Conservation (phyloP, 2,797 vertebrate genomes). For the Cheirogaleus major region DNA sequence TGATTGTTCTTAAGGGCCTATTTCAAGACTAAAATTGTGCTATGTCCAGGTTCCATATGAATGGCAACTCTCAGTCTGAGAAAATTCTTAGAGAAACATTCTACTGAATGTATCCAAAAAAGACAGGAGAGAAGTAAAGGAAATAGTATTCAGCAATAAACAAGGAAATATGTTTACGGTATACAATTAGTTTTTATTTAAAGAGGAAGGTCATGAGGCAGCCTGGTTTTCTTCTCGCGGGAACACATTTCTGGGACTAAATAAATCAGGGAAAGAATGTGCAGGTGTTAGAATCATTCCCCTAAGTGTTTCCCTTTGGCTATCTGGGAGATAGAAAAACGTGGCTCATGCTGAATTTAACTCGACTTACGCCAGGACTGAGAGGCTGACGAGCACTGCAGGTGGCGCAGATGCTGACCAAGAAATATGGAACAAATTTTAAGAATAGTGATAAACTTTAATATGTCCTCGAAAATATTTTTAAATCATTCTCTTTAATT, state of each 20-base stretch:
- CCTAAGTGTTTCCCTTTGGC: slow-evolving; percentile 79
- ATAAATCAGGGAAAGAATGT: slow-evolving; percentile 71
- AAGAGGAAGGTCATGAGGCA: slow-evolving; percentile 49
- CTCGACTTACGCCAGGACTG: slow-evolving; percentile 75
- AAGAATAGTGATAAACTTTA: slow-evolving; percentile 75
- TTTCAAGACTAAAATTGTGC: background rate
- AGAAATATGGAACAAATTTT: slow-evolving; percentile 79
- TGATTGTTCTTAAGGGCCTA: background rate
- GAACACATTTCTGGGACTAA: slow-evolving; percentile 50
- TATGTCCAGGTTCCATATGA: background rate
- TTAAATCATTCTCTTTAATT: slow-evolving; percentile 64
- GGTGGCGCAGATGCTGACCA: slow-evolving; percentile 80
- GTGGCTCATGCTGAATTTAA: slow-evolving; percentile 78
- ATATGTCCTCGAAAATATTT: slow-evolving; percentile 65
- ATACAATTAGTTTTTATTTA: slow-evolving; percentile 35
- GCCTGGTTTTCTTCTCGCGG: slow-evolving; percentile 50
- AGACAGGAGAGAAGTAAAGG: background rate
- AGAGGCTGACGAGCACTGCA: slow-evolving; percentile 74
- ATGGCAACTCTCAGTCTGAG: background rate
- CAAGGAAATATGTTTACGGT: background rate
- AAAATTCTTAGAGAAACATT: slow-evolving; percentile 28
- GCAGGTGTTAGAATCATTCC: slow-evolving; percentile 74
- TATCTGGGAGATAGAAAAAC: slow-evolving; percentile 61
- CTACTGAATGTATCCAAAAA: slow-evolving; percentile 33
- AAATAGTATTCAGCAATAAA: slow-evolving; percentile 60